Conservation (phyloP, 2,797 vertebrate species). For the Cercopithecus diana region DNA sequence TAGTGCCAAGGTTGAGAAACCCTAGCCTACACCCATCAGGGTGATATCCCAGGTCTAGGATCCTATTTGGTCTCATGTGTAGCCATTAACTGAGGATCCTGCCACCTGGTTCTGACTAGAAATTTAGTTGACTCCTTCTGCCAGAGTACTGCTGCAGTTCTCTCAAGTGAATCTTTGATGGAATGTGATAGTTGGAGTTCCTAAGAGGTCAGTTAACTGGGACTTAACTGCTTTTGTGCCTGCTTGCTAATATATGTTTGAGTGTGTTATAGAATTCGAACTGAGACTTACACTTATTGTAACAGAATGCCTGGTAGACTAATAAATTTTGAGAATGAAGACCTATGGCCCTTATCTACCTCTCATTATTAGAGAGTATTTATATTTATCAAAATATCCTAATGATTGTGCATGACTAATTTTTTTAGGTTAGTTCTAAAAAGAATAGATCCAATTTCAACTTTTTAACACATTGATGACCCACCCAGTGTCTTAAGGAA, state of each 20-base stretch:
- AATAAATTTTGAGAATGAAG: slow-evolving; percentile 1
- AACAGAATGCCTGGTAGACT: not conserved
- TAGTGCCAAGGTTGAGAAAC: not conserved
- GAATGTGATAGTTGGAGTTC: not conserved
- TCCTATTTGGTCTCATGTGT: not conserved
- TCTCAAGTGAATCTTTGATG: not conserved
- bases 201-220: not conserved
- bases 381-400: not conserved
- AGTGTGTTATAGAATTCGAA: not conserved
- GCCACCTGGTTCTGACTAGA: slow-evolving; percentile 2
- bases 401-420: not conserved
- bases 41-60: not conserved
- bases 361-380: not conserved
- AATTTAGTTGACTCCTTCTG: not conserved
- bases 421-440: not conserved
- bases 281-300: not conserved
- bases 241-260: not conserved
- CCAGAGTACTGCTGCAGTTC: not conserved
- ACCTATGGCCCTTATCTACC: not conserved
- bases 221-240: not conserved
- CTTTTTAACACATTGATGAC: not conserved
- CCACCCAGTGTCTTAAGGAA: not conserved
- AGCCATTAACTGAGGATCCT: slow-evolving; percentile 5
- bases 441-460: not conserved
- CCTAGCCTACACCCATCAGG: not conserved